These are phyloP conservation scores for Sclerurus mexicanus DNA, from an alignment of 2,113 vertebrate genomes.

Conservation along the genomic window DNA sequence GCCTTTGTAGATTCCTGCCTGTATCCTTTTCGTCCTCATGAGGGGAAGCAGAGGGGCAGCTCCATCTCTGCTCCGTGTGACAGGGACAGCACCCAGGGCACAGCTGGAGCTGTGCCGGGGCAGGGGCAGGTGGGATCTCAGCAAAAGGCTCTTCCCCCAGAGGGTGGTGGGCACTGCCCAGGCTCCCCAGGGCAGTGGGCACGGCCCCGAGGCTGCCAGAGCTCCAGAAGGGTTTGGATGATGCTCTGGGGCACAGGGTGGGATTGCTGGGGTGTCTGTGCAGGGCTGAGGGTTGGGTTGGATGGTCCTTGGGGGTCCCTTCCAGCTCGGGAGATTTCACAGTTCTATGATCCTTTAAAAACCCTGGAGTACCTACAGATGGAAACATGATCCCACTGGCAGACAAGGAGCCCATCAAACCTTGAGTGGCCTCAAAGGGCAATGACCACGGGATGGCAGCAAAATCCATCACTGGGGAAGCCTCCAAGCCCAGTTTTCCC, in stretches of 20 bases:
- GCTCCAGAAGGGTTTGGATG: background rate
- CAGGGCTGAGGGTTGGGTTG: background rate
- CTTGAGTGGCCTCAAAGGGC: background rate
- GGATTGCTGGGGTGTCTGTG: background rate
- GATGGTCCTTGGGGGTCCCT: background rate
- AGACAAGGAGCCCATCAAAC: background rate
- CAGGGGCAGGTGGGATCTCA: background rate
- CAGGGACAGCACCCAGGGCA: background rate
- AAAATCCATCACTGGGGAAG: background rate
- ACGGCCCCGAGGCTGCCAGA: background rate
- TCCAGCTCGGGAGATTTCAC: background rate
- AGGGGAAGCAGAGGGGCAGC: background rate
- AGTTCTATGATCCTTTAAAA: background rate
- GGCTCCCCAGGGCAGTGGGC: background rate
- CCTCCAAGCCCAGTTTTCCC: background rate
- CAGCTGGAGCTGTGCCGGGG: background rate
- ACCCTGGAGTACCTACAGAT: accelerated
- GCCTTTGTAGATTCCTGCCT: background rate
- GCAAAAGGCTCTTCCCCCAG: background rate
- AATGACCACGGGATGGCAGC: background rate
- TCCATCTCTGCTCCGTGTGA: background rate
- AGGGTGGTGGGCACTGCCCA: background rate
- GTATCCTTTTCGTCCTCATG: background rate
- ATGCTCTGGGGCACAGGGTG: accelerated
- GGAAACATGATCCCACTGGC: background rate